phyloP scores from a whole-genome alignment of 2,113 vertebrate genomes.

The Nothocercus julius region DNA sequence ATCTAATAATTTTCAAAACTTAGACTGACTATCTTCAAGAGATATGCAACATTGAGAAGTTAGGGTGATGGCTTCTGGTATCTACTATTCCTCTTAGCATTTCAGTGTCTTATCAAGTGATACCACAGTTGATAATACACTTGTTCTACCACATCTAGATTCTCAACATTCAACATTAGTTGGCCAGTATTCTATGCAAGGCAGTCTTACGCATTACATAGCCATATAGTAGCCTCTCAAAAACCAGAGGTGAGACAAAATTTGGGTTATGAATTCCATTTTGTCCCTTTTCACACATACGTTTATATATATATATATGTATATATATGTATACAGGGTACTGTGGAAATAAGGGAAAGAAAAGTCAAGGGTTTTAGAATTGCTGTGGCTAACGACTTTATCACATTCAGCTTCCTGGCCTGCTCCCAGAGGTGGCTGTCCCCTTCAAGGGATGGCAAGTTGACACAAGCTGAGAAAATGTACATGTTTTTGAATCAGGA shows the following conservation, averaged over 20 bases:
- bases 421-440: background rate
- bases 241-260: background rate
- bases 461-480: background rate
- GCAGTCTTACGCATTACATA: background rate
- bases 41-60: background rate
- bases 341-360: background rate
- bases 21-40: background rate
- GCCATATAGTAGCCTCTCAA: background rate
- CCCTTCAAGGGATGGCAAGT: background rate
- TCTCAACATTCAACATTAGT: background rate
- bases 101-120: rapidly evolving
- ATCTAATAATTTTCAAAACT: background rate
- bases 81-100: background rate
- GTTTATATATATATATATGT: background rate
- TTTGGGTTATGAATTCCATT: background rate
- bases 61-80: background rate
- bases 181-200: background rate
- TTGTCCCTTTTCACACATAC: background rate
- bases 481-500: background rate
- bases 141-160: background rate
- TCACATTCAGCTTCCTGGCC: background rate
- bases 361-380: background rate
- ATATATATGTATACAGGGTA: background rate
- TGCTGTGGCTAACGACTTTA: background rate
- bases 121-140: background rate